Conservation (phyloP, 2,113 vertebrate genomes). For the Misgurnus anguillicaudatus region DNA sequence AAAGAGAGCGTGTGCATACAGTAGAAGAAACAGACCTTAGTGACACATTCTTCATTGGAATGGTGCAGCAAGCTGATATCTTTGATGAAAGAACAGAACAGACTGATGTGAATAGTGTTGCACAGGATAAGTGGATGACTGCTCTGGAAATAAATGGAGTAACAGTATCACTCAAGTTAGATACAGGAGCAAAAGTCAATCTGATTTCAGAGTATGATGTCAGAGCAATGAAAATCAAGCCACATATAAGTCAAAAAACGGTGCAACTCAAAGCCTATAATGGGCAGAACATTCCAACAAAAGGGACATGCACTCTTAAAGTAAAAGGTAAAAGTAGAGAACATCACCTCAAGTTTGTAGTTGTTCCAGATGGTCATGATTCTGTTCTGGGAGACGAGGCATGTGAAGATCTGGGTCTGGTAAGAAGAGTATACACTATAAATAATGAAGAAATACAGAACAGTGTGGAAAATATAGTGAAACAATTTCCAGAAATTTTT, state of each 20-base stretch:
- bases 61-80: too few relatives aligned
- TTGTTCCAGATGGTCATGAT: constrained; percentile 42
- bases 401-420: constrained; percentile 26
- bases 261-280: constrained; percentile 32
- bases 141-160: too few relatives aligned
- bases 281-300: constrained; percentile 10
- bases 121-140: too few relatives aligned
- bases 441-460: background rate
- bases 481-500: constrained; percentile 20
- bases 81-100: too few relatives aligned
- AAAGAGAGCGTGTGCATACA: too few relatives aligned
- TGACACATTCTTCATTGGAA: too few relatives aligned
- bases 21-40: too few relatives aligned
- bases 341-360: constrained; percentile 22
- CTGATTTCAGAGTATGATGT: too few relatives aligned
- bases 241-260: background rate
- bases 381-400: constrained; percentile 37
- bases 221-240: too few relatives aligned
- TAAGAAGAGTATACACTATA: constrained; percentile 33
- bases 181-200: too few relatives aligned
- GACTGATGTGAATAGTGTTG: too few relatives aligned
- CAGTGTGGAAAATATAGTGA: background rate
- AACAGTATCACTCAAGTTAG: too few relatives aligned
- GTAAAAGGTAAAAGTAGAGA: constrained; percentile 9
- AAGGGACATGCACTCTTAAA: constrained; percentile 24